Evolutionary conservation across 2,888 invertebrate species (phyloP).

Genomic region (Smittia aterrima): DNA sequence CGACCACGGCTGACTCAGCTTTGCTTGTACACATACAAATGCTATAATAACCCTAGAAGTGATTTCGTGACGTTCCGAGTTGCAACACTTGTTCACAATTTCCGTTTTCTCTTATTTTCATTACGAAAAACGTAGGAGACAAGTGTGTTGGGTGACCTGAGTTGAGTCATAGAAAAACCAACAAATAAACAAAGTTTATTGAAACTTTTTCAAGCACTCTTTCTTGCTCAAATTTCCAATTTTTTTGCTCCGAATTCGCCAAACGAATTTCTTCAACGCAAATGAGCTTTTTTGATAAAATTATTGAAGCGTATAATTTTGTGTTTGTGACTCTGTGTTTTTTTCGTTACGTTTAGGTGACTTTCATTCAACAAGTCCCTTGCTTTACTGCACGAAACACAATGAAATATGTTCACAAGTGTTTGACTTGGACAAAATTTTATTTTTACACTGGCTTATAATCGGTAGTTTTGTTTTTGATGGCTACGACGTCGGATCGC

Average conservation of each 20-base stretch:
- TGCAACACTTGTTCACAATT: constrained; percentile 4
- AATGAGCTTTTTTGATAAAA: too few species aligned
- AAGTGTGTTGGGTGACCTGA: too few species aligned
- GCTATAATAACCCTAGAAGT: constrained; percentile 3
- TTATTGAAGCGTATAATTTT: background rate
- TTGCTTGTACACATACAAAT: background rate
- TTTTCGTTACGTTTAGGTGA: constrained; percentile 37
- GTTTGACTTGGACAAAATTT: background rate
- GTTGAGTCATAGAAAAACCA: too few species aligned
- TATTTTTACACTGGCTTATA: background rate
- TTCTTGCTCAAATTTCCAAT: too few species aligned
- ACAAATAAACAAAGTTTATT: background rate
- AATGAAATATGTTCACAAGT: constrained; percentile 17
- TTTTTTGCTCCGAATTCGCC: too few species aligned
- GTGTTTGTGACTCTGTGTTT: background rate
- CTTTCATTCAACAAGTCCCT: background rate
- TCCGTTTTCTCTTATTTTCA: background rate
- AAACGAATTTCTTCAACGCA: too few species aligned
- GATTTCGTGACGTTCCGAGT: background rate
- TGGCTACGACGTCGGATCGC: background rate
- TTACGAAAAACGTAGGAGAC: too few species aligned
- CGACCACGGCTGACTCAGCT: constrained; percentile 20
- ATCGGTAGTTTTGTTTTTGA: constrained; percentile 24
- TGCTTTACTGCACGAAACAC: background rate
- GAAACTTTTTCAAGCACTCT: too few species aligned